Base-by-base conservation (phyloP, 2,888 invertebrate genomes). In the Dorcus parallelipipedus region DNA sequence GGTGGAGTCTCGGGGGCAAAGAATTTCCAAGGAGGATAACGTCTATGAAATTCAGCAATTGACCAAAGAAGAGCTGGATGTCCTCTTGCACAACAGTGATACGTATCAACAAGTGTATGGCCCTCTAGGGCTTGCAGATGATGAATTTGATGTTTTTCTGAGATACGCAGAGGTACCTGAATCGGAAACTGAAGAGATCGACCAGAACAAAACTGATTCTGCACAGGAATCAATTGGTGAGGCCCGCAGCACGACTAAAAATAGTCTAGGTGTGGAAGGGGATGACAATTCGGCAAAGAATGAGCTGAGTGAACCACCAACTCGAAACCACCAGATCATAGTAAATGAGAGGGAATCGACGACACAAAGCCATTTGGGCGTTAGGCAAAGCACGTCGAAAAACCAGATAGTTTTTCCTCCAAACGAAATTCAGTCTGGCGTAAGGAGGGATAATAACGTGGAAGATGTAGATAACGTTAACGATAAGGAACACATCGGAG, bases 401-500 rank as follows among this genome's bases (percentile, higher is more conserved):
- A 33, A 33, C 26, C 3, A 33, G 26, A 4, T 33, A 7, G 26
- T 33, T 33, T 33, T 33, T 6, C 26, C 26, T 6, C 7, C 26
- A 33, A 33, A 33, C 7, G 6, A 33, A 33, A 33, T 33, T 33
- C 26, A 5, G 6, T 33, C 26, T 33, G 26, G 26, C n/a, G 42
- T 56, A 54, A 20, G 54, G 5, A 53, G 57, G 51, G 56, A 56
- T 10, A 57, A 60, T 49, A 50, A 51, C 14, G 74, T 74, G 58
- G 67, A 68, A 42, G 56, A 53, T 20, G 40, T 70, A 3, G 65
- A 56, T 39, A 51, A 23, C 26, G 33, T 38, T 9, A 60, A 56
- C 39, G 71, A 71, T 43, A 66, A 75, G 49, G 78, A 78, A 61
- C 78, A 78, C 54, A 78, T 78, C 45, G 78, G 78, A 2, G 78